Base-by-base conservation (phyloP, 1,140 invertebrate genomes). In the Leptoteleia sp. region DNA sequence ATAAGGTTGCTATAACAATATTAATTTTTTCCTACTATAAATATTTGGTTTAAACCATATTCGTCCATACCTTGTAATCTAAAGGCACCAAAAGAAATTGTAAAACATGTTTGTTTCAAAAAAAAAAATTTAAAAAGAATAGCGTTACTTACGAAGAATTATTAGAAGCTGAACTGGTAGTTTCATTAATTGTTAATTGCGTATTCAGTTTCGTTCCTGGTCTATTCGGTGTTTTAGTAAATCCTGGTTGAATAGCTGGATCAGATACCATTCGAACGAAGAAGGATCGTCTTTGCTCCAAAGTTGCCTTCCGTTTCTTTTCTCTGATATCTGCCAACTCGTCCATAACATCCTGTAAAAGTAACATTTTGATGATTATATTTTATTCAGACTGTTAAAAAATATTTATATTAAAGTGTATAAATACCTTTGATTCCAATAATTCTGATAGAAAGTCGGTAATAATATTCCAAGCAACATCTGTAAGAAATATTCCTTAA, bases 221-320 rank as follows among this genome's bases (percentile, higher is more conserved):
- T 62, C 85, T 81, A 68, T 90, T 90, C 3, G 89, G 89, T 1
- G 89, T 89, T 50, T 89, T 89, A 1, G 88, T 90, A 37, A 89
- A 89, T 27, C 88, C 89, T 15, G 89, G 89, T 17, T 90, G 89
- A 55, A 98, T 96, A 84, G 98, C 98, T 0, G 97, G 98, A 91
- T 99, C 98, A 72, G 94, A 95, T 22, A 96, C 97, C 97, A 99
- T 99, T 11, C 97, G 94, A 43, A 99, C 97, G 88, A 99, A 98
- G 90, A 98, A 96, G 16, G 96, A 97, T 19, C 97, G 91, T 87
- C 97, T 97, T 88, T 97, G 95, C 4, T 95, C 94, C 76, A 97
- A 87, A 9, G 94, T 95, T 35, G 95, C 93, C 70, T 92, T 92
- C 57, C 90, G 91, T 83, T 94, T 94, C 47, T 93, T 91, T 75